phyloP scores from a whole-genome alignment of 2,113 vertebrate genomes.

The Plecotus auritus region DNA sequence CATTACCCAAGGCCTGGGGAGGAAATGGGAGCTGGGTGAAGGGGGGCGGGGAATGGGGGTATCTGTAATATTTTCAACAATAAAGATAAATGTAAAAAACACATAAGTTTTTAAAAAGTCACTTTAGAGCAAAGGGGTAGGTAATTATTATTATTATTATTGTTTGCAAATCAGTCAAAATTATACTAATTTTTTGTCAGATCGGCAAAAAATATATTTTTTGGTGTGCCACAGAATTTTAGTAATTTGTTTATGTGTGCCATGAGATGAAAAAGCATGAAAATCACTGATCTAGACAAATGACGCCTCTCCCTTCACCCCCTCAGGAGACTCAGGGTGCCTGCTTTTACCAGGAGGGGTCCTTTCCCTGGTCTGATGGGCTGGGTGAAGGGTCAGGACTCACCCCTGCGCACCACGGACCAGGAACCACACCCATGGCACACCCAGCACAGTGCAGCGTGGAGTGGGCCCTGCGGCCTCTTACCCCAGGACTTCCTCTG shows the following conservation, averaged over 20 bases:
- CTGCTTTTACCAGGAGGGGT: accelerated
- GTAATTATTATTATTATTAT: neutral
- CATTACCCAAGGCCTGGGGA: too few species aligned
- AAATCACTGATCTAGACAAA: neutral
- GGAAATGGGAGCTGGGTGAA: too few species aligned
- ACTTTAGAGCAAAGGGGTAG: neutral
- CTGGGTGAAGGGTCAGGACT: neutral
- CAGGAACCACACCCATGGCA: accelerated
- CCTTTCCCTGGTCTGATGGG: neutral
- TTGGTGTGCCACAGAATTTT: neutral
- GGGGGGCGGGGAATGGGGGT: too few species aligned
- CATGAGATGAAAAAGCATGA: neutral
- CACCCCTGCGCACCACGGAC: neutral
- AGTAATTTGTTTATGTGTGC: neutral
- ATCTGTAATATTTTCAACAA: too few species aligned
- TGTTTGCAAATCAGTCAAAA: neutral
- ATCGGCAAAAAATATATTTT: neutral
- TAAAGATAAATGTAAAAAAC: too few species aligned
- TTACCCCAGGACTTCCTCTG: too few species aligned
- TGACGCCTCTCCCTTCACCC: too few species aligned
- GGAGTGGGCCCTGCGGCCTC: accelerated
- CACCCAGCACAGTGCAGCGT: accelerated
- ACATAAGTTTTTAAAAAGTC: neutral
- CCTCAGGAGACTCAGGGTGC: accelerated
- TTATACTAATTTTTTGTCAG: neutral